phyloP scores from a whole-genome alignment of 2,797 vertebrate species.

The Catostomus latipinnis region DNA sequence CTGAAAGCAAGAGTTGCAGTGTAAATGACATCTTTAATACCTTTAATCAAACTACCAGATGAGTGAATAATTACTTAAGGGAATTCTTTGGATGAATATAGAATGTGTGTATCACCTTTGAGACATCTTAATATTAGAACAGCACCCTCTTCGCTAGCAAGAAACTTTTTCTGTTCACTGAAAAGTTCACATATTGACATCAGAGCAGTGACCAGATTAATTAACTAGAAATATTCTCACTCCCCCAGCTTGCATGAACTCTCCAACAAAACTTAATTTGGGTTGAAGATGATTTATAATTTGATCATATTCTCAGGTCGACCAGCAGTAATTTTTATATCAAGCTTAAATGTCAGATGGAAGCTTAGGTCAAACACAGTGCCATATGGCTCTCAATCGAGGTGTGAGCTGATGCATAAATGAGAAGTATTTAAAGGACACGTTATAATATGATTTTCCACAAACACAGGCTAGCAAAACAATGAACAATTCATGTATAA shows the following conservation, averaged over 20 bases:
- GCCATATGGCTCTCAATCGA: conserved; percentile 37
- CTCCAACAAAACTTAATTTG: conserved; percentile 45
- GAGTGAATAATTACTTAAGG: no score
- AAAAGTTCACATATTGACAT: conserved; percentile 61
- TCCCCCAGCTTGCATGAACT: conserved; percentile 53
- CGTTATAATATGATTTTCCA: background rate
- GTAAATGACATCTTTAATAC: no score
- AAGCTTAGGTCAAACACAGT: conserved; percentile 48
- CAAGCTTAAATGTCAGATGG: conserved; percentile 76
- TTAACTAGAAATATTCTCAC: conserved; percentile 73
- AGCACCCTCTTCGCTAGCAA: no score
- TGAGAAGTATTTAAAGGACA: conserved; percentile 36
- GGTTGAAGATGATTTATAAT: conserved; percentile 68
- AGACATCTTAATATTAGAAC: no score
- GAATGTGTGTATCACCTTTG: no score
- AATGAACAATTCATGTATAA: background rate
- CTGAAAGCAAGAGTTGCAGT: no score
- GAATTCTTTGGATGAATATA: no score
- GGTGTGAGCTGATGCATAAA: conserved; percentile 33
- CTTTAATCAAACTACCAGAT: no score
- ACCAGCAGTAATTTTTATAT: conserved; percentile 64
- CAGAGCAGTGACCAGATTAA: conserved; percentile 74
- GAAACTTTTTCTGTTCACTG: no score
- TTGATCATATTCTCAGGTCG: conserved; percentile 71
- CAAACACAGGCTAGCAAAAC: background rate